Evolutionary conservation across 1,140 invertebrate genomes (phyloP).

Genomic region (Dendroctonus valens): DNA sequence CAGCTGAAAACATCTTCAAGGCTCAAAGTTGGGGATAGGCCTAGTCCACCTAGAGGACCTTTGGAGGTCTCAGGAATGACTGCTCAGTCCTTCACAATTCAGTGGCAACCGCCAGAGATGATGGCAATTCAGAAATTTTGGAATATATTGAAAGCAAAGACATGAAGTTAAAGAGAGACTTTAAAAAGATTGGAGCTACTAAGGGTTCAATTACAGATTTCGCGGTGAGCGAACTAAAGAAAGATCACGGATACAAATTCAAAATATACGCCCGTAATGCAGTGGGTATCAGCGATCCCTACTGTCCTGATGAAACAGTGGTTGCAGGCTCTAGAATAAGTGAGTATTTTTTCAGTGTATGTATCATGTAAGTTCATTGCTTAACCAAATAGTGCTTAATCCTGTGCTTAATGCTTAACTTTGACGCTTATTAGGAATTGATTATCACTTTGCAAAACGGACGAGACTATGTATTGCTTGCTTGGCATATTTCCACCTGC

Average conservation of each 20-base stretch:
- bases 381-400: not conserved
- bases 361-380: constrained; percentile 6
- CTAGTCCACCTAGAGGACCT: constrained; percentile 75
- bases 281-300: constrained; percentile 73
- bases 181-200: constrained; percentile 69
- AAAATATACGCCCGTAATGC: constrained; percentile 83
- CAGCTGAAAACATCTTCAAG: constrained; percentile 75
- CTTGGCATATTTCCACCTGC: constrained; percentile 59
- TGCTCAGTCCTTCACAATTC: constrained; percentile 77
- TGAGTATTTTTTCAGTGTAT: constrained; percentile 55
- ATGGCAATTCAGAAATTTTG: constrained; percentile 81
- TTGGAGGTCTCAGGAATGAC: constrained; percentile 78
- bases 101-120: constrained; percentile 78
- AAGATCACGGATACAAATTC: constrained; percentile 74
- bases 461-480: constrained; percentile 51
- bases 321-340: constrained; percentile 70
- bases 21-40: constrained; percentile 84
- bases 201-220: constrained; percentile 61
- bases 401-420: constrained; percentile 13
- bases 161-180: constrained; percentile 66
- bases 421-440: constrained; percentile 41
- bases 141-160: constrained; percentile 87
- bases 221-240: constrained; percentile 66
- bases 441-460: constrained; percentile 49
- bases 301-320: constrained; percentile 73